Evolutionary conservation across 2,888 invertebrate genomes (phyloP), one percentile per base, ranked within the genome.

Genomic region (Drepana falcataria): DNA sequence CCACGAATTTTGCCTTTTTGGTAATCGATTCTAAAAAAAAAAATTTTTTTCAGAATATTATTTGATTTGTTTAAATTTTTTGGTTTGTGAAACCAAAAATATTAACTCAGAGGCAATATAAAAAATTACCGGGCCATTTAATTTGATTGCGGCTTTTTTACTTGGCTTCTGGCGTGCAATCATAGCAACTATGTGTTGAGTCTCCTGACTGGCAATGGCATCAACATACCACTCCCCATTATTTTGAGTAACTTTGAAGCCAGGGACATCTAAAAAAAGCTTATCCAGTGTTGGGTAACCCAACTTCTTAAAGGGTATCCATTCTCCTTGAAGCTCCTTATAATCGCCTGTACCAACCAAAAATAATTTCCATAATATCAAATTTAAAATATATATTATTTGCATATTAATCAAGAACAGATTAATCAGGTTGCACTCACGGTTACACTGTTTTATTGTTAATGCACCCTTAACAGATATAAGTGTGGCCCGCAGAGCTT

Each of bases 201-300:
- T 92, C 66, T 93, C 92, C 59, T 92, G 90, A n/a, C 85, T 91
- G 2, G 92, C 89, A 66, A 91, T 86, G 0, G 93, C 93, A 68
- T 93, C 92, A 33, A 94, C 92, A 63, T 86, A 86, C 72, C 91
- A 86, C 59, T 93, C 93, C 2, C 92, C 92, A 72, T 91, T 87
- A 34, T 72, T 73, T 63, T 85, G 85, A n/a, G 84, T 84, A 5
- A 92, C 81, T 66, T 91, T 92, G 68, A 94, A 89, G 37, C 93
- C 91, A 7, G 94, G 92, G 33, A 93, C 91, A 60, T 91, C 91
- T 44, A 81, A 68, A 56, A 95, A 84, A 59, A 95, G 87, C 47
- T 93, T 93, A 57, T 93, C 92, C 5, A 95, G 78, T 5, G 84
- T 82, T 47, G 81, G 69, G 78, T 88, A 95, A 3, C 95, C 95